Evolutionary conservation across 2,113 vertebrate genomes (phyloP).

Genomic region (Gobius niger): DNA sequence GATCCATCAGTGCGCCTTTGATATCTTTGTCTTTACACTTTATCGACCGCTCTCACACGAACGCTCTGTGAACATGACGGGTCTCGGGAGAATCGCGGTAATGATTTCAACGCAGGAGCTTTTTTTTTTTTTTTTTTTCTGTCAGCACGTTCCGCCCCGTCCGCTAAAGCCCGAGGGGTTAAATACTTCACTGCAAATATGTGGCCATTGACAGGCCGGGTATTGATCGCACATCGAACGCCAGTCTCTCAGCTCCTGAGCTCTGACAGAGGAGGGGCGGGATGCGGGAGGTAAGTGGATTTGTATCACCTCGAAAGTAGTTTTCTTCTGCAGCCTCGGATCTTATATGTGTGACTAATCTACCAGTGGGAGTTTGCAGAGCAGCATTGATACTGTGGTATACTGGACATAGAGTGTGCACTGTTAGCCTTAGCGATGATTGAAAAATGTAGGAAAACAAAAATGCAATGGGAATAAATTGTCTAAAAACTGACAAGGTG

Average conservation of each 20-base stretch:
- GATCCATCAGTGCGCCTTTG: background rate
- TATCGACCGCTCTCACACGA: background rate
- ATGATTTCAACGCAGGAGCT: constrained; percentile 1
- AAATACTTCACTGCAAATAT: constrained; percentile 14
- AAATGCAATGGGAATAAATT: no score
- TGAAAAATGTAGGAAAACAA: no score
- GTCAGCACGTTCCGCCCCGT: constrained; percentile 30
- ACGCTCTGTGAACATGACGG: background rate
- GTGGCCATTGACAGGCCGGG: constrained; percentile 21
- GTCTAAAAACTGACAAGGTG: no score
- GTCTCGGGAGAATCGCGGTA: background rate
- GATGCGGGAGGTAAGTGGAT: background rate
- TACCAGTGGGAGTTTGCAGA: no score
- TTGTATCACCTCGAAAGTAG: background rate
- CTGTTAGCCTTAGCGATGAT: no score
- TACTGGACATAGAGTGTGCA: no score
- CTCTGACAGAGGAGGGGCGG: background rate
- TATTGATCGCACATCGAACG: constrained; percentile 11
- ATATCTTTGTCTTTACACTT: background rate
- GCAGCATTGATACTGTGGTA: no score
- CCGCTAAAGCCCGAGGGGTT: constrained; percentile 32
- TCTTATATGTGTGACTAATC: background rate
- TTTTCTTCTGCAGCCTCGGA: background rate
- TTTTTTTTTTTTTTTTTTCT: constrained; percentile 1
- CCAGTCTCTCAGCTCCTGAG: background rate